phyloP scores from a whole-genome alignment of 2,888 invertebrate species.

The Drosophila testacea region DNA sequence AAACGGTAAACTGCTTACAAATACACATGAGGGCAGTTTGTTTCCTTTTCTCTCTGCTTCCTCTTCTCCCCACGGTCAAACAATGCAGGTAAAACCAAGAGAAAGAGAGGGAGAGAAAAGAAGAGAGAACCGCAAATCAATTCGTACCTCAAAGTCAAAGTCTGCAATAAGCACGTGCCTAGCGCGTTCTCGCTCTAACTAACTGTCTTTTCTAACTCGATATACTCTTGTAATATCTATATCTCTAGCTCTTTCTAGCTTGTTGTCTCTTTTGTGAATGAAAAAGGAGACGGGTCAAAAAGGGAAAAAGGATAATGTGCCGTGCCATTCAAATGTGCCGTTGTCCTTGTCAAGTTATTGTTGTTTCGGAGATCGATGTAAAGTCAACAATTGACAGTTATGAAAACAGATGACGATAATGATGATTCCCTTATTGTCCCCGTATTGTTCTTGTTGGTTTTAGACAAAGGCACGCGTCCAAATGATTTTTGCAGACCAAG shows the following conservation, averaged over 20 bases:
- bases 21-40: slow-evolving; percentile 62
- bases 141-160: slow-evolving; percentile 44
- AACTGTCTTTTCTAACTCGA: no score
- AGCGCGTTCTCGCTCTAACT: slow-evolving; percentile 17
- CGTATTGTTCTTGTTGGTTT: slow-evolving; percentile 16
- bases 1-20: slow-evolving; percentile 64
- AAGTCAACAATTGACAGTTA: slow-evolving; percentile 81
- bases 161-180: slow-evolving; percentile 39
- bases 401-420: slow-evolving; percentile 74
- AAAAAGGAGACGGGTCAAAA: slow-evolving; percentile 26
- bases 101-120: not conserved
- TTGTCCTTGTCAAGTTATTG: slow-evolving; percentile 50
- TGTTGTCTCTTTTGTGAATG: slow-evolving; percentile 53
- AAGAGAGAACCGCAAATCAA: slow-evolving; percentile 57
- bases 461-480: slow-evolving; percentile 32
- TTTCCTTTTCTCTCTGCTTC: slow-evolving; percentile 6
- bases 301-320: slow-evolving; percentile 49
- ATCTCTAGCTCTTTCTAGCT: slow-evolving; percentile 6
- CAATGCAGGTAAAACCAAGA: slow-evolving; percentile 66
- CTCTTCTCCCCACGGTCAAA: not conserved
- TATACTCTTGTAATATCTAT: slow-evolving; percentile 19
- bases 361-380: slow-evolving; percentile 51
- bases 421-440: slow-evolving; percentile 38
- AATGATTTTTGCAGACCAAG: not conserved
- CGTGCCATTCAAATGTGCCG: slow-evolving; percentile 60